These are phyloP conservation scores for Semaprochilodus insignis DNA, from an alignment of 2,797 vertebrate genomes.

Conservation along the genomic window DNA sequence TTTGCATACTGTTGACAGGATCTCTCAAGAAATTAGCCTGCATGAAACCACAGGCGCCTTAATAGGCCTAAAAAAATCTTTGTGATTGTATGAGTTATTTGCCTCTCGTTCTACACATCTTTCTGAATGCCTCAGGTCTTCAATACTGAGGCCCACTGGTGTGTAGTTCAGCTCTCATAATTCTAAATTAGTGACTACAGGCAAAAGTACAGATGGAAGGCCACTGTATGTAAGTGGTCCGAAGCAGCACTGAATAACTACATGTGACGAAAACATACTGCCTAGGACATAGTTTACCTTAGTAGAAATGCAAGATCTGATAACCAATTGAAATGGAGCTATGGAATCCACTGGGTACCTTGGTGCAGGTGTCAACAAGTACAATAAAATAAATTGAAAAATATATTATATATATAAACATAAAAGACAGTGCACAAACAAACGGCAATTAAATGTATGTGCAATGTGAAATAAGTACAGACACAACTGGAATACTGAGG, in stretches of 20 bases:
- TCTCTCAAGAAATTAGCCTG: conserved; percentile 20
- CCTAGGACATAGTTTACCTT: neutral
- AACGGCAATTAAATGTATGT: no score
- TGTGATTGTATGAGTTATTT: neutral
- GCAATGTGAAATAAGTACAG: no score
- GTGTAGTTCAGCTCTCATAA: conserved; percentile 1
- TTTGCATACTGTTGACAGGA: conserved; percentile 11
- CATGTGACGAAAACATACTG: neutral
- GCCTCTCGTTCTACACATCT: neutral
- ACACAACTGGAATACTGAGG: no score
- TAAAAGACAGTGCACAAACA: no score
- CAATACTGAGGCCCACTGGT: neutral
- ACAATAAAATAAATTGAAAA: no score
- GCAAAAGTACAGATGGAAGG: neutral
- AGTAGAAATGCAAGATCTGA: neutral
- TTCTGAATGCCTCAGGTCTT: neutral
- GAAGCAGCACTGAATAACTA: neutral
- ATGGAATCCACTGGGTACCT: no score
- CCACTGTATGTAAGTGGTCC: neutral
- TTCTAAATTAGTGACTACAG: neutral
- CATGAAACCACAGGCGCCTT: conserved; percentile 7
- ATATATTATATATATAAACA: no score
- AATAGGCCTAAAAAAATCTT: neutral
- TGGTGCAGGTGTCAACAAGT: no score
- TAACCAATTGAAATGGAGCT: neutral